A percentile compares a stretch with the other conserved stretches of the same genome.
Evolutionary conservation across 2,113 vertebrate species (phyloP).

Genomic region (Malurus alboscapulatus): DNA sequence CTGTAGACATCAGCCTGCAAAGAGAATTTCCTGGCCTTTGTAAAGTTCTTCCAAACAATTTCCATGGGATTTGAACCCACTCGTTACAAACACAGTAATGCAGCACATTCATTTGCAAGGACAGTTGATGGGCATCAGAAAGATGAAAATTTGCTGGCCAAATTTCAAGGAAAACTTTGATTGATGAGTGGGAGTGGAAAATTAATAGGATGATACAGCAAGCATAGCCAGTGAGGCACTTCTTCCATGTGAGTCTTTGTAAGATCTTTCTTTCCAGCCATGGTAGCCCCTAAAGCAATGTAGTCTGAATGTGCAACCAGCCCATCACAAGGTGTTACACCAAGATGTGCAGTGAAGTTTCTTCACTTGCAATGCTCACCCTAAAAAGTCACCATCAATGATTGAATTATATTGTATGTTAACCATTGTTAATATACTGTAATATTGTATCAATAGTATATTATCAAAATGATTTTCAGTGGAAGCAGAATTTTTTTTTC

Average conservation of each 20-base stretch:
- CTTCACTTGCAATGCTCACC: neutral
- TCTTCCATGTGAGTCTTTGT: neutral
- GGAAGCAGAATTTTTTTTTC: neutral
- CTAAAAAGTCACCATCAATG: neutral
- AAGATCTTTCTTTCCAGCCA: neutral
- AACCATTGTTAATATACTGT: rapidly evolving
- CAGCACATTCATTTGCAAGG: neutral
- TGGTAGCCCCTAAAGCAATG: neutral
- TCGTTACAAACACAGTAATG: neutral
- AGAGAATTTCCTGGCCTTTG: neutral
- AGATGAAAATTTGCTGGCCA: neutral
- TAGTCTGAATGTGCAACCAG: neutral
- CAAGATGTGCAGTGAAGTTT: neutral
- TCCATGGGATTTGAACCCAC: neutral
- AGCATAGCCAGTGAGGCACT: neutral
- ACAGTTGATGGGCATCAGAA: neutral
- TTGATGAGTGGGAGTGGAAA: neutral
- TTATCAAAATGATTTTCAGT: neutral
- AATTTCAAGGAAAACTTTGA: neutral
- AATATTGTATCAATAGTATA: neutral
- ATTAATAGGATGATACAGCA: neutral
- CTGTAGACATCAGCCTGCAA: neutral
- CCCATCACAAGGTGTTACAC: neutral
- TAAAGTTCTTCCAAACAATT: neutral
- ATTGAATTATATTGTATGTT: neutral